Evolutionary conservation across 2,113 vertebrate species (phyloP).

Genomic region (Oxyruncus cristatus): DNA sequence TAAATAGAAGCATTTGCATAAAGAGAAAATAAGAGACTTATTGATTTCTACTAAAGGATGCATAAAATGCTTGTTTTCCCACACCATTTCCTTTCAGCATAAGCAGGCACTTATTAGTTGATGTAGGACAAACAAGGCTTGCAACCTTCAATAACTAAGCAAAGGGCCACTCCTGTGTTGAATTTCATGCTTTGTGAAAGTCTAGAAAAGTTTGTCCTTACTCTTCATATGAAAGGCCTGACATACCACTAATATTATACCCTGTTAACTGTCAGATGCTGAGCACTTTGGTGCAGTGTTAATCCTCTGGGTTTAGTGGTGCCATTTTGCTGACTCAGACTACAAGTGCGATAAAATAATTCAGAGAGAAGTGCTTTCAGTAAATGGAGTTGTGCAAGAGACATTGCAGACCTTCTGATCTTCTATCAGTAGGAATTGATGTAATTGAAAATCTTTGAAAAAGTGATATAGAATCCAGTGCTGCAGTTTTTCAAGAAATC

Average conservation of each 20-base stretch:
- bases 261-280: neutral
- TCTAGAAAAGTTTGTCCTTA: neutral
- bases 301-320: neutral
- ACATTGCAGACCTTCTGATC: neutral
- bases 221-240: neutral
- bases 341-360: neutral
- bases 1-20: neutral
- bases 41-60: neutral
- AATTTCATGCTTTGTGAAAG: neutral
- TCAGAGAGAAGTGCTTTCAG: neutral
- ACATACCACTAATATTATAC: neutral
- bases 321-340: neutral
- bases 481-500: neutral
- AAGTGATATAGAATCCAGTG: neutral
- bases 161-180: neutral
- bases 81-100: neutral
- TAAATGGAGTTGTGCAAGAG: neutral
- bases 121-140: neutral
- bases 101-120: neutral
- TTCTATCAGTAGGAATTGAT: neutral
- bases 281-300: neutral
- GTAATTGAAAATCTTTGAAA: neutral
- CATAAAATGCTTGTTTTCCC: neutral
- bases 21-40: neutral
- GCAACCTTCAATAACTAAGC: neutral